Conservation (phyloP, 2,113 vertebrate species). For the Spheniscus mendiculus region DNA sequence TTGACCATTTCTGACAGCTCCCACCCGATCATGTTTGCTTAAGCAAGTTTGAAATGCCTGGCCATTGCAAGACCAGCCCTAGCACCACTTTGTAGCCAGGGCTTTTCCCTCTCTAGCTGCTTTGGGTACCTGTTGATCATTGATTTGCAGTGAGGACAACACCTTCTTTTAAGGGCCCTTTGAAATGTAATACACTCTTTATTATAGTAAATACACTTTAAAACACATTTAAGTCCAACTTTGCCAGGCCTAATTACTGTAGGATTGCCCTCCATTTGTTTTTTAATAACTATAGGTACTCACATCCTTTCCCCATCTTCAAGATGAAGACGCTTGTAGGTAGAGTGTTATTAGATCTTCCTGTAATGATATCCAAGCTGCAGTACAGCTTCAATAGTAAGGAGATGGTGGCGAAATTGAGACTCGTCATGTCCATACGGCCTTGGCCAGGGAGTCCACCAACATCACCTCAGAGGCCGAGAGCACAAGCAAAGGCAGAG, state of each 20-base stretch:
- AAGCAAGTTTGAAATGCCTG: conserved; percentile 15
- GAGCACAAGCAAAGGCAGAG: not conserved
- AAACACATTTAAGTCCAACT: not conserved
- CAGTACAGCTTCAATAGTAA: not conserved
- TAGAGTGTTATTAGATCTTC: not conserved
- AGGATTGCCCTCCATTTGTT: not conserved
- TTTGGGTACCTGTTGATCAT: not conserved
- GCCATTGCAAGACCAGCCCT: not conserved
- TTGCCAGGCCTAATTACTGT: not conserved
- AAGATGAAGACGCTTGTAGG: not conserved
- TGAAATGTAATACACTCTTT: not conserved
- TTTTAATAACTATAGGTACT: not conserved
- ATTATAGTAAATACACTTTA: too few species aligned
- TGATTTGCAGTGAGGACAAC: not conserved
- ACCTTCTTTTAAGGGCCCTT: not conserved
- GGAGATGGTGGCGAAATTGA: not conserved
- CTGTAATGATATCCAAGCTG: not conserved
- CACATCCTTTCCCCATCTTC: rapidly evolving
- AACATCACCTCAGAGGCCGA: not conserved
- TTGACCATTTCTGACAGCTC: conserved; percentile 43
- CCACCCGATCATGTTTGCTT: not conserved
- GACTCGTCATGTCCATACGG: rapidly evolving
- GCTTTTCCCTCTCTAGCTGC: not conserved
- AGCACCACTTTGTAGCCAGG: not conserved
- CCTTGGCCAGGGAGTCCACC: not conserved